Evolutionary conservation across 2,113 vertebrate species (phyloP), one percentile per base, ranked within the genome.

Genomic region (Oostethus manadensis): DNA sequence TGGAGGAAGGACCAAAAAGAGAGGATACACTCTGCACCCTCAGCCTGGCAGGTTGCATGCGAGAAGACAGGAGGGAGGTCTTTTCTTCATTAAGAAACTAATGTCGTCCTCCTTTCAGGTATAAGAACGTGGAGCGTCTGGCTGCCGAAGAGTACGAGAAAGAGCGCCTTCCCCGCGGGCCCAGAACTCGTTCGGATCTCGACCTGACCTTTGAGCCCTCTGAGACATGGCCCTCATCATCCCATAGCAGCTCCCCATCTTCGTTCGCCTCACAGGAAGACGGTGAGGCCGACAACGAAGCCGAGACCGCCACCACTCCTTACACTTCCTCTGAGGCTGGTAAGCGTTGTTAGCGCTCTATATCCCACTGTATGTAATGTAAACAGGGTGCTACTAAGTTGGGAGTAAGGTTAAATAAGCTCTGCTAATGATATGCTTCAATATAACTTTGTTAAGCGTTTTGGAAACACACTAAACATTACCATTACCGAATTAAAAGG

Each of bases 101-200:
- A 29, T 48, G 26, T 42, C 18, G 51, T 47, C 23, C 33, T 29
- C 74, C 17, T 40, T n/a, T 45, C 76, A 99, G 96, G 93, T 97
- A 96, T 89, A 97, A 94, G 88, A 93, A 92, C 80, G 91, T 95
- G 82, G 96, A 98, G 77, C 92, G 93, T 51, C 81, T 94, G 81
- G 95, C 93, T 11, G 92, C 92, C 0, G 93, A 97, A 81, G 93
- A 94, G 10, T 94, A 88, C 33, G 94, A 95, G 88, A 91, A 89
- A 10, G 92, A 93, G 10, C 94, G 90, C 59, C 77, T 92, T 73
- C 76, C 53, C 23, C 57, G 80, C 18, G 70, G 50, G 61, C 88
- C 80, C 0, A 92, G 85, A 90, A 92, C 62, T 60, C 91, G 87
- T 74, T 79, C 88, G 65, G 90, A 90, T 74, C 83, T 95, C 71